A percentile compares a stretch with the other conserved stretches of the same genome.
Evolutionary conservation across 1,140 invertebrate species (phyloP).

Genomic region (Lutraria rhynchaena): DNA sequence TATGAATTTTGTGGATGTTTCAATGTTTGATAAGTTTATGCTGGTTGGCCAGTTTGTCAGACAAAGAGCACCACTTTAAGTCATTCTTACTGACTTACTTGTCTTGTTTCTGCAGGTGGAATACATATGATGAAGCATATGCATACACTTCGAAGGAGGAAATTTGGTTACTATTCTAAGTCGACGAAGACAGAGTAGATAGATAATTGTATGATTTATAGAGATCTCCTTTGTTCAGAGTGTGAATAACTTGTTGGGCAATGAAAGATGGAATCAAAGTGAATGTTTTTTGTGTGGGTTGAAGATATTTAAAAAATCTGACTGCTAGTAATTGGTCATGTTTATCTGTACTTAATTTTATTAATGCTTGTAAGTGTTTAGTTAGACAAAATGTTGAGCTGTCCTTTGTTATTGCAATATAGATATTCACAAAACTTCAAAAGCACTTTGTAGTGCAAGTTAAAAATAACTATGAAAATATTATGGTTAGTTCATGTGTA

Average conservation of each 20-base stretch:
- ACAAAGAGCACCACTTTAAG: not conserved
- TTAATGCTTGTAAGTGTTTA: too few relatives aligned
- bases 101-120: conserved; percentile 42
- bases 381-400: too few relatives aligned
- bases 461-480: too few relatives aligned
- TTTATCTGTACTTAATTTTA: too few relatives aligned
- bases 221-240: not conserved
- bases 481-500: too few relatives aligned
- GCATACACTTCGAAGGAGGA: conserved; percentile 42
- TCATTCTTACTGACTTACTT: too few relatives aligned
- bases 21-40: too few relatives aligned
- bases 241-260: not conserved
- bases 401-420: too few relatives aligned
- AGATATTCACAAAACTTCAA: too few relatives aligned
- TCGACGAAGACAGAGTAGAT: conserved; percentile 7
- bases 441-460: too few relatives aligned
- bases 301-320: not conserved
- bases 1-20: too few relatives aligned
- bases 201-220: not conserved
- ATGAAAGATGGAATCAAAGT: not conserved
- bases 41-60: not conserved
- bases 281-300: not conserved
- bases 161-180: conserved; percentile 15
- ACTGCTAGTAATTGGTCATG: not conserved
- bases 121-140: conserved; percentile 57